Evolutionary conservation across 2,113 vertebrate genomes (phyloP), one percentile per base, ranked within the genome.

Genomic region (Dipodomys spectabilis): DNA sequence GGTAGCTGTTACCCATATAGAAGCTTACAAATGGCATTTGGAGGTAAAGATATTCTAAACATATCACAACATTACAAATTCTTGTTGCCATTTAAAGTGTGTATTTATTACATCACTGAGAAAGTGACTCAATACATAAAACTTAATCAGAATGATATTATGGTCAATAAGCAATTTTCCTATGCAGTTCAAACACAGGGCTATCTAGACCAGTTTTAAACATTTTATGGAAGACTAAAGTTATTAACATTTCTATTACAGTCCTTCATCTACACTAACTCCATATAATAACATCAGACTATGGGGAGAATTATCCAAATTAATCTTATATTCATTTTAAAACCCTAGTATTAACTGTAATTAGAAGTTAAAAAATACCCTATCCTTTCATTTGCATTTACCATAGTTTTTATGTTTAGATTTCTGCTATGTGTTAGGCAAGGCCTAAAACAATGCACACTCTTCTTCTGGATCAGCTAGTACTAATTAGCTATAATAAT

Each of bases 271-370:
- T 30, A 77, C 12, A 39, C 6, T 85, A 84, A 86, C 87, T 82
- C 28, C 30, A 90, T 68, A 86, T 67, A 82, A 91, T 74, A 18
- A 71, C n/a, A 94, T 39, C 62, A 90, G 75, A 25, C 90, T 79
- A 92, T 75, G n/a, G 91, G n/a, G 57, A 86, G 69, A 72, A 27
- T 8, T 83, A 80, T 44, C 72, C 72, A 97, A 95, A 79, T 7
- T 57, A 92, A 82, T 28, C 16, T 64, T 73, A 82, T 9, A 5
- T 94, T 94, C 45, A 92, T 80, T 94, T 95, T 60, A 96, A 95
- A 95, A 60, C 62, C 49, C 28, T 81, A 18, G n/a, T 27, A 92
- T 88, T 49, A 83, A 83, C 10, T 68, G 1, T 85, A 72, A 91
- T 72, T 60, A 81, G 60, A 27, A 91, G 23, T 84, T 25, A 20